Base-by-base conservation (phyloP, 1,140 invertebrate species). In the Bombus waltoni region DNA sequence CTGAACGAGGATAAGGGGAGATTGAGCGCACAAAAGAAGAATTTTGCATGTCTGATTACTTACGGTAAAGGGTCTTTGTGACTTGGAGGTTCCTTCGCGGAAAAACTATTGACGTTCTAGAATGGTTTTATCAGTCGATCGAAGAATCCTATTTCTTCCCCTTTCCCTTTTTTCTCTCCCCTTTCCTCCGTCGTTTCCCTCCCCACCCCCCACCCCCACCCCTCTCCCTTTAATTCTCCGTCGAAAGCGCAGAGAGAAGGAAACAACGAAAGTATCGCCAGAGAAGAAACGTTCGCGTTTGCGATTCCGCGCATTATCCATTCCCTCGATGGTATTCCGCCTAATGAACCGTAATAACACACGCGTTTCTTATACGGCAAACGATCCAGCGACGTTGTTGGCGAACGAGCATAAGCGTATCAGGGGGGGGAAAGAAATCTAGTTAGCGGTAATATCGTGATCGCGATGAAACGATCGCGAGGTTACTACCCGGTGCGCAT, bases 31-130 rank as follows among this genome's bases (percentile, higher is more conserved):
- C 81, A 91, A 91, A 91, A 91, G 89, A 73, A 91, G 89, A 87
- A 90, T 91, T 91, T 91, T 91, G 89, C 89, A 91, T 91, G 89
- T 91, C 89, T 91, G 89, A 91, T 91, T 91, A 91, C 89, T 91
- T 90, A 90, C 81, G 89, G 81, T 81, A 88, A 71, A 90, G 84
- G 73, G 77, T 77, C 85, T 89, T 90, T 90, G 89, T 90, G 87
- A 88, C 78, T 88, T 57, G 62, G 40, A 90, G 82, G 83, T 88
- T 90, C 76, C 79, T 86, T 81, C 65, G 80, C 59, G 75, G 87
- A 90, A 87, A 85, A 90, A 90, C 82, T 85, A 89, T 90, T 90
- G 83, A 79, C 73, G 72, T 90, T 82, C 47, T 59, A 57, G 81
- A 80, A 85, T 78, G 62, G 57, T 81, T 89, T 86, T 86, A 81